A percentile compares a stretch with the other conserved stretches of the same genome.
phyloP scores from a whole-genome alignment of 64 coral and sea anemone genomes.

The Actinia equina region DNA sequence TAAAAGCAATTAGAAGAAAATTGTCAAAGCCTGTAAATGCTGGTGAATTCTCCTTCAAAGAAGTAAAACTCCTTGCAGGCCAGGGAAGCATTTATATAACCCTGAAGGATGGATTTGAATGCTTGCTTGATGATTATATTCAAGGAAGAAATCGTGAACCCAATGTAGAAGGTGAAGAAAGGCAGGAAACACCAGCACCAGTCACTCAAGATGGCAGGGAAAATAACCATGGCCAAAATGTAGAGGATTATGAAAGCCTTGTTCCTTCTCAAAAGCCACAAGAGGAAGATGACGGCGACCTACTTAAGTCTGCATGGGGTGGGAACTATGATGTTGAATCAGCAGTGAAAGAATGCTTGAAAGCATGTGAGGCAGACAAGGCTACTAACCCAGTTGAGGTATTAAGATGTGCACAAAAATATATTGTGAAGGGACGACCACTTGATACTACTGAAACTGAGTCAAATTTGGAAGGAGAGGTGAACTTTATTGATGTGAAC shows the following conservation, averaged over 20 bases:
- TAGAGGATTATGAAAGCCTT: slow-evolving; percentile 3
- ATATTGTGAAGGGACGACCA: slow-evolving; percentile 15
- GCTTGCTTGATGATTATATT: not conserved
- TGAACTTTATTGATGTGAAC: slow-evolving; percentile 21
- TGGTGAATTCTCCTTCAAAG: slow-evolving; percentile 23
- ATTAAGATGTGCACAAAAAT: slow-evolving; percentile 17
- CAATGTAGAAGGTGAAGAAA: not conserved
- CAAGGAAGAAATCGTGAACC: not conserved
- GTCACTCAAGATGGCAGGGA: not conserved
- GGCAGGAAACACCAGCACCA: not conserved
- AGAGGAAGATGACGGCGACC: slow-evolving; percentile 4
- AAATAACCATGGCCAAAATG: slow-evolving; percentile 1
- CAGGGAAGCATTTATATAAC: slow-evolving; percentile 20
- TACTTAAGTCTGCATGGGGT: not conserved
- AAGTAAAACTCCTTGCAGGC: slow-evolving; percentile 8
- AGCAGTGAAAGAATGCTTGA: slow-evolving; percentile 2
- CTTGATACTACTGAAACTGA: slow-evolving; percentile 16
- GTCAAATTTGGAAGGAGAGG: slow-evolving; percentile 16
- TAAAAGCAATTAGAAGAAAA: slow-evolving; percentile 23
- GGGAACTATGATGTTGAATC: slow-evolving; percentile 27
- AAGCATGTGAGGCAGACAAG: no score
- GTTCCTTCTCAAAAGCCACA: not conserved
- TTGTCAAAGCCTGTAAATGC: slow-evolving; percentile 30
- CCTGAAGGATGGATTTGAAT: not conserved
- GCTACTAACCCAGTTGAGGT: not conserved